A percentile compares a stretch with the other conserved stretches of the same genome.
Evolutionary conservation across 2,888 invertebrate species (phyloP).

Genomic region (Gymnosoma rotundatum): DNA sequence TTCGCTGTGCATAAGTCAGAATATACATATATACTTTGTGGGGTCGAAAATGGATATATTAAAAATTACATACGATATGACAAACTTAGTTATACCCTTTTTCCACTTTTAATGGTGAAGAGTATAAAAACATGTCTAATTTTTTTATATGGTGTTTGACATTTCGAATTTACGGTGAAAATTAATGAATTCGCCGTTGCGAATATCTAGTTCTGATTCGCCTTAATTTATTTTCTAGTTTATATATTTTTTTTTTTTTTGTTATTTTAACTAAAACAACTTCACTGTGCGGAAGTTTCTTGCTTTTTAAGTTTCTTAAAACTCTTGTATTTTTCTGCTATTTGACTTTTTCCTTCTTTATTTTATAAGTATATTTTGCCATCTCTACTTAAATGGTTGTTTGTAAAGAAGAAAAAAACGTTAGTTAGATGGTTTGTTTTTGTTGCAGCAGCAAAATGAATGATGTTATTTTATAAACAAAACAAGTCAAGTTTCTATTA

Average conservation of each 20-base stretch:
- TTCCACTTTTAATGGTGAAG: no score
- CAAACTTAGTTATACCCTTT: no score
- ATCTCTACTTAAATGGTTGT: conserved; percentile 37
- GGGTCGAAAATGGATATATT: no score
- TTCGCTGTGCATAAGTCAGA: no score
- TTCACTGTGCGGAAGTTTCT: conserved; percentile 13
- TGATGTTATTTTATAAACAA: conserved; percentile 45
- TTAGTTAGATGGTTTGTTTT: conserved; percentile 29
- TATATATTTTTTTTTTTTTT: background rate
- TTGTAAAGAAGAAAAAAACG: conserved; percentile 11
- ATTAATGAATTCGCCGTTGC: no score
- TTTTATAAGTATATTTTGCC: conserved; percentile 7
- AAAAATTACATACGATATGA: no score
- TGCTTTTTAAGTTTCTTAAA: conserved; percentile 19
- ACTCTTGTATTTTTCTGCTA: conserved; percentile 43
- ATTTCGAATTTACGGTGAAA: no score
- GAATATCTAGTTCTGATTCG: no score
- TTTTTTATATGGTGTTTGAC: no score
- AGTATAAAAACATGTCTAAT: no score
- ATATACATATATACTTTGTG: no score
- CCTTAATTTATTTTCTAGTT: no score
- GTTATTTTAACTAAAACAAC: background rate
- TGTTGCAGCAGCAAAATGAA: conserved; percentile 44
- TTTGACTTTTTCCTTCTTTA: conserved; percentile 38
- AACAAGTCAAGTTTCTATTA: conserved; percentile 51